Percentiles rank a stretch among this genome's conserved stretches.
Conservation (phyloP, 2,797 vertebrate species). For the Eupleurogrammus muticus region DNA sequence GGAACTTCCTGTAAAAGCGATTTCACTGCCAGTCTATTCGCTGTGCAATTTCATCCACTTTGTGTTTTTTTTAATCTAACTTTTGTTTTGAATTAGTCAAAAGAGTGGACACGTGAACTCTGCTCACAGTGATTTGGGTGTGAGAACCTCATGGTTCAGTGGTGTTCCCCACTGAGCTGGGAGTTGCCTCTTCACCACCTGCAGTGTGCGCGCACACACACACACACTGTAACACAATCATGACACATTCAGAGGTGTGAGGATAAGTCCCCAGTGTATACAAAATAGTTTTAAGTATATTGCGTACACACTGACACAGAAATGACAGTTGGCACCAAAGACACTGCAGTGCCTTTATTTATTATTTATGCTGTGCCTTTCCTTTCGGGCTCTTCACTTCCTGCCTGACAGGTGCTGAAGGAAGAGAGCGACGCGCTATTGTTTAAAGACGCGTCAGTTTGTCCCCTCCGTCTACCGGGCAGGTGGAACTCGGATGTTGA, state of each 20-base stretch:
- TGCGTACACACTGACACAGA: not conserved
- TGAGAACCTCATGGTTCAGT: slow-evolving; percentile 21
- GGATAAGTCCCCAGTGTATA: not conserved
- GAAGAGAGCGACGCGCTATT: slow-evolving; percentile 20
- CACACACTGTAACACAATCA: not conserved
- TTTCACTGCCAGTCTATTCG: too few species aligned
- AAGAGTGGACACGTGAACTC: slow-evolving; percentile 6
- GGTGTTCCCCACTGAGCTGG: slow-evolving; percentile 53
- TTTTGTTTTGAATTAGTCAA: not conserved
- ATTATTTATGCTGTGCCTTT: slow-evolving; percentile 7
- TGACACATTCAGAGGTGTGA: slow-evolving; percentile 23
- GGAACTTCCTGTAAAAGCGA: not conserved
- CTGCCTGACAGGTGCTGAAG: slow-evolving; percentile 17
- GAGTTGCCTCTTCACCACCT: slow-evolving; percentile 55
- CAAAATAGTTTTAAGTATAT: not conserved
- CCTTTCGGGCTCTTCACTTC: not conserved
- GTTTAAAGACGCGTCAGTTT: slow-evolving; percentile 42
- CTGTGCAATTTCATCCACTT: not conserved
- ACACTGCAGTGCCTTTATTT: not conserved
- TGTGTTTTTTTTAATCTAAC: not conserved
- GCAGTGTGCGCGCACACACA: slow-evolving; percentile 16
- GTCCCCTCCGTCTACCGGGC: slow-evolving; percentile 28
- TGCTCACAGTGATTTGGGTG: slow-evolving; percentile 26
- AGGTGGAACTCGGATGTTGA: slow-evolving; percentile 62
- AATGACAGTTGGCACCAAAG: not conserved